Evolutionary conservation across 2,888 invertebrate species (phyloP), one percentile per base, ranked within the genome.

Genomic region (Sarcophaga variegata): DNA sequence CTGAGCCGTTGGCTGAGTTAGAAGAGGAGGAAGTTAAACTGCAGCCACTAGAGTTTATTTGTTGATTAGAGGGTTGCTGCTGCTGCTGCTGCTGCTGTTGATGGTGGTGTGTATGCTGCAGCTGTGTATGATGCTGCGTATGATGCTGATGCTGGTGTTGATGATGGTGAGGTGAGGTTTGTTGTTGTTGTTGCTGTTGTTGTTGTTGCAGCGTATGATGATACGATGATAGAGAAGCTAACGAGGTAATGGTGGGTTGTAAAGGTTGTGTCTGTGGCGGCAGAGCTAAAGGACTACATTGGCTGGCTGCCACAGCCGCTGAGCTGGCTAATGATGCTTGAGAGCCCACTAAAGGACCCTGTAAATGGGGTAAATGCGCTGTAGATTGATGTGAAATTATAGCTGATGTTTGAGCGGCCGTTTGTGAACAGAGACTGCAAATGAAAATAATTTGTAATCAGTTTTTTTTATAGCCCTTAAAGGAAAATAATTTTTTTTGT

Each of bases 291-390:
- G 93, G 92, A 87, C 91, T 93, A 88, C 92, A 93, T 88, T 91
- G 93, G 83, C 91, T 91, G 17, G 90, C 88, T 94, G 27, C 96
- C 96, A 84, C 90, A 88, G 22, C 88, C 88, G 0, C 88, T 84
- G 0, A 89, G 37, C 37, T 37, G 87, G 81, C 86, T 75, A 83
- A 84, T 82, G 86, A 74, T 82, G 88, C 85, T 72, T 85, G 90
- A 47, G 85, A 88, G 87, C 27, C 66, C 87, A 81, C 62, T 64
- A 87, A 67, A 63, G 83, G 84, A 84, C 83, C 84, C 64, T 83
- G 89, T 37, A 83, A 88, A 59, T 89, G 88, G 10, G 85, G 4
- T n/a, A 89, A 89, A 2, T 89, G 90, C 0, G 91, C 0, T 87
- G 91, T 0, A 83, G 91, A 0, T 88, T 89, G 0, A 88, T 87